Evolutionary conservation across 2,113 vertebrate species (phyloP).

Genomic region (Lutjanus erythropterus): DNA sequence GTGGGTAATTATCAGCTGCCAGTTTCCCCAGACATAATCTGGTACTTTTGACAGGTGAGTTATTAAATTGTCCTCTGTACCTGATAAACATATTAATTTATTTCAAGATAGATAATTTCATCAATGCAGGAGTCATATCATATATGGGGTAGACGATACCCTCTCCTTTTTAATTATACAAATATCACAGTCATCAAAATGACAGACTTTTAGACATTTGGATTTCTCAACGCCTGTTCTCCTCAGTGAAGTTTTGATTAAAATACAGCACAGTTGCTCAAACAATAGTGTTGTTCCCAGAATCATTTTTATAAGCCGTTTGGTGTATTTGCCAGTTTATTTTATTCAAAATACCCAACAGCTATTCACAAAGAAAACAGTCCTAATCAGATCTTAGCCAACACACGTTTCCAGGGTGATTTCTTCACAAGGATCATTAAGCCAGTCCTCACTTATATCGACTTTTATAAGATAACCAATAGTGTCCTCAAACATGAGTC

Average conservation of each 20-base stretch:
- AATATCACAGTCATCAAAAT: slow-evolving; percentile 80
- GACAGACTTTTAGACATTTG: slow-evolving; percentile 73
- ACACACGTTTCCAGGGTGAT: slow-evolving; percentile 43
- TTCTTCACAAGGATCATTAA: slow-evolving; percentile 66
- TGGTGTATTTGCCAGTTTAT: slow-evolving; percentile 39
- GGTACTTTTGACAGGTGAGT: slow-evolving; percentile 84
- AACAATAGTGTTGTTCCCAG: slow-evolving; percentile 23
- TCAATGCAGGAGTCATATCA: slow-evolving; percentile 79
- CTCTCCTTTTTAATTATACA: slow-evolving; percentile 84
- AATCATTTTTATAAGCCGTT: slow-evolving; percentile 21
- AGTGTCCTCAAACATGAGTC: slow-evolving; percentile 56
- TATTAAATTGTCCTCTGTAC: slow-evolving; percentile 84
- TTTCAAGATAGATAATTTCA: slow-evolving; percentile 84
- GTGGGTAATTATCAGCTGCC: slow-evolving; percentile 83
- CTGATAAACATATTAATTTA: slow-evolving; percentile 88
- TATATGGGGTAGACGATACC: slow-evolving; percentile 73
- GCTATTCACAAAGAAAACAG: slow-evolving; percentile 25
- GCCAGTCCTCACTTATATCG: slow-evolving; percentile 41
- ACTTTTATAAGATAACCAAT: slow-evolving; percentile 67
- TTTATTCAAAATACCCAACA: slow-evolving; percentile 50
- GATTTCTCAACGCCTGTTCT: slow-evolving; percentile 51
- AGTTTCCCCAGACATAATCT: slow-evolving; percentile 81
- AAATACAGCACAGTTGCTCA: slow-evolving; percentile 54
- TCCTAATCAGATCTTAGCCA: slow-evolving; percentile 37
- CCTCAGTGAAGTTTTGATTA: slow-evolving; percentile 75